Percentiles rank a stretch among this genome's conserved stretches.
These are phyloP conservation scores for Brachyalestes nurse DNA, from an alignment of 2,797 vertebrate genomes.

Conservation along the genomic window DNA sequence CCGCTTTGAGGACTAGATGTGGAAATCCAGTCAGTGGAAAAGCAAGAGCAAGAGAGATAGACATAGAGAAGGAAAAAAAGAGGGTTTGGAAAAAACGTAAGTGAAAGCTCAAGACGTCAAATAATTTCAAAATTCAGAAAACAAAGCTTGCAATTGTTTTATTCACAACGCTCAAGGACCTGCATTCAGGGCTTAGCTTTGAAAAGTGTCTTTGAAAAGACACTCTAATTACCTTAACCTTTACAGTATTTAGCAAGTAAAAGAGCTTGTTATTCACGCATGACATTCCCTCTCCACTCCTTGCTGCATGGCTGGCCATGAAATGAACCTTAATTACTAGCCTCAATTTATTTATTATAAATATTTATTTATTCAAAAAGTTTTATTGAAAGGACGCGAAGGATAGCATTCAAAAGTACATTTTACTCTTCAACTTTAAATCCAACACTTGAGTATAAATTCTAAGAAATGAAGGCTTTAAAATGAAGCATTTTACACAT, in stretches of 20 bases:
- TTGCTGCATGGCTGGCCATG: conserved; percentile 44
- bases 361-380: neutral
- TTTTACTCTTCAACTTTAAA: neutral
- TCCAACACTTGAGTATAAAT: neutral
- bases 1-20: conserved; percentile 27
- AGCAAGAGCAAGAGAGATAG: conserved; percentile 18
- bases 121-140: neutral
- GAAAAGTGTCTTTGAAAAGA: conserved; percentile 35
- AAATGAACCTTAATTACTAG: conserved; percentile 39
- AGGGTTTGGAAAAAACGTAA: neutral
- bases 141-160: neutral
- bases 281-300: conserved; percentile 29
- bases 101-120: conserved; percentile 3
- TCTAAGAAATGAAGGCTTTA: neutral
- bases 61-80: neutral
- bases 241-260: conserved; percentile 39
- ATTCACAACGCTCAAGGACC: conserved; percentile 6
- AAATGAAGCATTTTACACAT: no score
- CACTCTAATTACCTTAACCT: conserved; percentile 47
- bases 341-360: neutral
- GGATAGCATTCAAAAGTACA: neutral
- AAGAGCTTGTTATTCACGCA: conserved; percentile 43
- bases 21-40: conserved; percentile 32
- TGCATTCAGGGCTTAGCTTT: conserved; percentile 25
- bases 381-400: conserved; percentile 19